phyloP scores from a whole-genome alignment of 2,888 invertebrate species.

The Pemphredon lugubris region DNA sequence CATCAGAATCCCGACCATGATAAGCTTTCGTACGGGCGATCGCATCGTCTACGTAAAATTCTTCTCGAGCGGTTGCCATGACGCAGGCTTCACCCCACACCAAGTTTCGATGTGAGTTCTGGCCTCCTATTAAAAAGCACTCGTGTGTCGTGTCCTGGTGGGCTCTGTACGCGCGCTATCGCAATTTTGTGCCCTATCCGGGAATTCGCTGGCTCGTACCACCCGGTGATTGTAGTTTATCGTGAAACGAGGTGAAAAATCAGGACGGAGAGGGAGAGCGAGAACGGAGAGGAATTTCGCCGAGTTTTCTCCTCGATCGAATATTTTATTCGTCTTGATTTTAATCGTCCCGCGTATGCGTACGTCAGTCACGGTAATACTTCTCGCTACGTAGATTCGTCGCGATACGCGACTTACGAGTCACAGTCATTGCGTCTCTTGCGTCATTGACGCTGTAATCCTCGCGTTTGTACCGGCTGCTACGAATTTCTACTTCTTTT shows the following conservation, averaged over 20 bases:
- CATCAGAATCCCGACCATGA: slow-evolving; percentile 71
- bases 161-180: no score
- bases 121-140: not conserved
- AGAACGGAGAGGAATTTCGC: no score
- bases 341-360: slow-evolving; percentile 25
- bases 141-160: no score
- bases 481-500: slow-evolving; percentile 16
- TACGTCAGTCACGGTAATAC: slow-evolving; percentile 17
- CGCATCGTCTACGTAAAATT: slow-evolving; percentile 2
- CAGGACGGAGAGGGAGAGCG: no score
- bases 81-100: slow-evolving; percentile 70
- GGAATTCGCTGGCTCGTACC: no score
- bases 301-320: no score
- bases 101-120: slow-evolving; percentile 75
- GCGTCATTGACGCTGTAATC: slow-evolving; percentile 27
- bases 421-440: slow-evolving; percentile 12
- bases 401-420: slow-evolving; percentile 28
- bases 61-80: slow-evolving; percentile 51
- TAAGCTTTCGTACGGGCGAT: slow-evolving; percentile 60
- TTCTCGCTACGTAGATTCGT: slow-evolving; percentile 31
- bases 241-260: no score
- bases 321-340: no score
- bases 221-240: no score
- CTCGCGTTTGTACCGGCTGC: slow-evolving; percentile 13
- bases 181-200: no score